Conservation (phyloP, 2,888 invertebrate genomes). For the Hypena proboscidalis region DNA sequence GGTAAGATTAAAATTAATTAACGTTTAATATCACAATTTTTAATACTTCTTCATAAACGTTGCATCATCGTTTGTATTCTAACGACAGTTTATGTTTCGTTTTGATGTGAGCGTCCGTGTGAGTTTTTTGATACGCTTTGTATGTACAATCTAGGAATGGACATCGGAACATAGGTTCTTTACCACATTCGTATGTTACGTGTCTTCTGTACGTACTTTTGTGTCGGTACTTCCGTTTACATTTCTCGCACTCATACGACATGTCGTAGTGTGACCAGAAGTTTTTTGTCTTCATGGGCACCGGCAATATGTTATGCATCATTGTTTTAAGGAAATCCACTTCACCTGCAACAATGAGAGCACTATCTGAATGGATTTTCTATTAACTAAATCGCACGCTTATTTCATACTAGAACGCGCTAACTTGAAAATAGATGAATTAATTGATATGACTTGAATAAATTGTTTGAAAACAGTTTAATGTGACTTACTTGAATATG, state of each 20-base stretch:
- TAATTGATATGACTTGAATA: not conserved
- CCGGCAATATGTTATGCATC: conserved; percentile 79
- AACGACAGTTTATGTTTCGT: conserved; percentile 83
- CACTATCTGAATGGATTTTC: conserved; percentile 40
- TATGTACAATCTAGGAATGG: conserved; percentile 79
- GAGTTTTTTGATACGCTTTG: conserved; percentile 82
- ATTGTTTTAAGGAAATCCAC: conserved; percentile 81
- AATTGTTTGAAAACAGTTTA: not conserved
- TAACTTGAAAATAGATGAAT: conserved; percentile 18
- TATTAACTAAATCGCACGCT: conserved; percentile 9
- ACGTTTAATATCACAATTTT: conserved; percentile 79
- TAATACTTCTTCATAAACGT: conserved; percentile 29
- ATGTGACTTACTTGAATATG: not conserved
- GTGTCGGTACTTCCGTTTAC: conserved; percentile 90
- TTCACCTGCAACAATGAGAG: conserved; percentile 80
- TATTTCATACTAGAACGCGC: conserved; percentile 18
- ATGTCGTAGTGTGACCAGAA: conserved; percentile 79
- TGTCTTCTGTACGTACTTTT: conserved; percentile 90
- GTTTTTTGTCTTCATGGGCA: conserved; percentile 82
- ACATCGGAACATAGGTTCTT: conserved; percentile 84
- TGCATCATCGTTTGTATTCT: conserved; percentile 81
- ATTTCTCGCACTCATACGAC: conserved; percentile 86
- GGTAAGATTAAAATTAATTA: conserved; percentile 52
- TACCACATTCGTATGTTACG: conserved; percentile 87
- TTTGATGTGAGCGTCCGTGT: conserved; percentile 81